Evolutionary conservation across 2,113 vertebrate species (phyloP), one percentile per base, ranked within the genome.

Genomic region (Labeo rohita): DNA sequence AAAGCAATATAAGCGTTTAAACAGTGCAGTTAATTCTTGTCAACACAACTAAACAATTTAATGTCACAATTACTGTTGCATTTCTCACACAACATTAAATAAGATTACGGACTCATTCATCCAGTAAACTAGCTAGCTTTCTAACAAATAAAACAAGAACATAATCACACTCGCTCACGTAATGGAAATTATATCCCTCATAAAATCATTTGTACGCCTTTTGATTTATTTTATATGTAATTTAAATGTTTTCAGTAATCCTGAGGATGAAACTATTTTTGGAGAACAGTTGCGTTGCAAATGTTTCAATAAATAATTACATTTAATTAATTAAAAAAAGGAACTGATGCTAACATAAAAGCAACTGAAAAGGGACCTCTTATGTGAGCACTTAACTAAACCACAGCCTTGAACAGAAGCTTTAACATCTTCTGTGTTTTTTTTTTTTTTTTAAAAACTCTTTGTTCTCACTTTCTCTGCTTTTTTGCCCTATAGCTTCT

Each of bases 1-100:
- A 61, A 80, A 36, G 75, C 23, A 78, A 21, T 56, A 78, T 78
- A 54, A 78, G 3, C 75, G 36, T 78, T 78, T 78, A 78, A 36
- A 54, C 50, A 78, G 8, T 39, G 34, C 75, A 78, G 75, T 78
- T 56, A 78, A 75, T 23, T 75, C 73, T 50, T 75, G 73, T 75
- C 73, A 75, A 78, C 28, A 78, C 49, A 15, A 80, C 54, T 61
- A 80, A 80, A 63, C 77, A 80, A 80, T 61, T n/a, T 80, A 80
- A 80, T 63, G 18, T 56, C 50, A 78, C 49, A 78, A 78, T 78
- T 56, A 56, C 50, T 56, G 75, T 56, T 36, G 50, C 50, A 78
- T 56, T 78, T 78, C 49, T 78, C 50, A 78, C 23, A 84, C 68
- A 74, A 56, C 80, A 74, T 84, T 84, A 49, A 50, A 39, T 70